A percentile compares a stretch with the other conserved stretches of the same genome.
Evolutionary conservation across 2,113 vertebrate genomes (phyloP).

Genomic region (Climacteris rufus): DNA sequence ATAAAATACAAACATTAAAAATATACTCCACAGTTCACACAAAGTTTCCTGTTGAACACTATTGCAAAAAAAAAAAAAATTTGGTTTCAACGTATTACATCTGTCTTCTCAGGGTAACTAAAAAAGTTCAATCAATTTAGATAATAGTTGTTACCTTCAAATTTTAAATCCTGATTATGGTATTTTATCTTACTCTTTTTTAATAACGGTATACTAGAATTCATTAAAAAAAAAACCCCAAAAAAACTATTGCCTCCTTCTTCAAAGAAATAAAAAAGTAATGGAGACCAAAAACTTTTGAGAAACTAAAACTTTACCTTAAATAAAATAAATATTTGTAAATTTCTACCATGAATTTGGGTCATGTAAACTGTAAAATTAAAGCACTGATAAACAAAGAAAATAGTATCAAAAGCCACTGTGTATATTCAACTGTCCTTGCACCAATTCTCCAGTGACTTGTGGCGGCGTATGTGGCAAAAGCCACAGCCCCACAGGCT

Average conservation of each 20-base stretch:
- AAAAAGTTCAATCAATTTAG: background rate
- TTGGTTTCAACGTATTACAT: background rate
- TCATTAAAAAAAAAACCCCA: background rate
- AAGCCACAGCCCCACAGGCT: too few relatives aligned
- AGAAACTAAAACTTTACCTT: background rate
- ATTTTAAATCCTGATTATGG: background rate
- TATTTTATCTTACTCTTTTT: background rate
- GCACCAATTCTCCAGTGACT: background rate
- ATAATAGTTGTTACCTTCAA: background rate
- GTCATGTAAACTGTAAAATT: background rate
- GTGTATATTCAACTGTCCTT: background rate
- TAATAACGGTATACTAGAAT: rapidly evolving
- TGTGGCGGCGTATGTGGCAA: too few relatives aligned
- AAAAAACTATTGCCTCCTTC: background rate
- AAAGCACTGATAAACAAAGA: background rate
- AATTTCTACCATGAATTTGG: background rate
- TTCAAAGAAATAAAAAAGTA: background rate
- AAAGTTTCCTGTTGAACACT: background rate
- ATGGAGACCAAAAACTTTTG: rapidly evolving
- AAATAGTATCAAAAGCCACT: background rate
- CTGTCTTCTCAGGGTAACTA: background rate
- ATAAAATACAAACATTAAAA: background rate
- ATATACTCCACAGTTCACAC: background rate
- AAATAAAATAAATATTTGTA: background rate
- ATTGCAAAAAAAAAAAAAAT: background rate